Base-by-base conservation (phyloP, 2,113 vertebrate genomes). In the Carassius carassius region DNA sequence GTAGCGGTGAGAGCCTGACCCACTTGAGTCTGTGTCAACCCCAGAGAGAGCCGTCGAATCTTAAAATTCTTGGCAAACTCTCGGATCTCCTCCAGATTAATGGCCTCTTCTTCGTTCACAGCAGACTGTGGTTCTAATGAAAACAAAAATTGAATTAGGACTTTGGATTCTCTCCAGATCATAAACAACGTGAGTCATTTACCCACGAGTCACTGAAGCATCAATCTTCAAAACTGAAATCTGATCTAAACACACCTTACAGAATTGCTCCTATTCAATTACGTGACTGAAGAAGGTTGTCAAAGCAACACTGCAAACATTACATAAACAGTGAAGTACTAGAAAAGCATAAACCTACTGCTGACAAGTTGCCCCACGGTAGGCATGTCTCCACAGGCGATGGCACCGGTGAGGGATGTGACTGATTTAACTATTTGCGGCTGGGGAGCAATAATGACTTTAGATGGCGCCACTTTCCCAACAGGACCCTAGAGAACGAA, bases 41-140 rank as follows among this genome's bases (percentile, higher is more conserved):
- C 97, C 51, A 99, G 91, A 21, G 98, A 98, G 41, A 99, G 92
- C 76, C 98, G 94, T 0, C 98, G 96, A 86, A 99, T 98, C 93
- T 99, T 99, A 92, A 99, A 99, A 90, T 97, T 98, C 94, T 99
- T 99, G 90, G 98, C 97, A 90, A 99, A 99, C 91, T 99, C 98
- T 14, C 98, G 95, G 72, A 99, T 99, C 90, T 99, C 98, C 90
- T 99, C 97, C 89, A 99, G 94, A 92, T 99, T 98, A 88, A 99
- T 98, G 49, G 96, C 96, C 0, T 98, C 97, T 86, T 98, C 97
- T 35, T 96, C 93, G 17, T 90, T 85, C 69, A 90, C 88, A 12
- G 94, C 91, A 81, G 94, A 94, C 32, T 96, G 95, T 13, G 97
- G 94, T 89, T 98, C 97, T 98, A 85, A 83, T 37, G n/a, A 51